Evolutionary conservation across 2,113 vertebrate species (phyloP).

Genomic region (Tylochromis polylepis): DNA sequence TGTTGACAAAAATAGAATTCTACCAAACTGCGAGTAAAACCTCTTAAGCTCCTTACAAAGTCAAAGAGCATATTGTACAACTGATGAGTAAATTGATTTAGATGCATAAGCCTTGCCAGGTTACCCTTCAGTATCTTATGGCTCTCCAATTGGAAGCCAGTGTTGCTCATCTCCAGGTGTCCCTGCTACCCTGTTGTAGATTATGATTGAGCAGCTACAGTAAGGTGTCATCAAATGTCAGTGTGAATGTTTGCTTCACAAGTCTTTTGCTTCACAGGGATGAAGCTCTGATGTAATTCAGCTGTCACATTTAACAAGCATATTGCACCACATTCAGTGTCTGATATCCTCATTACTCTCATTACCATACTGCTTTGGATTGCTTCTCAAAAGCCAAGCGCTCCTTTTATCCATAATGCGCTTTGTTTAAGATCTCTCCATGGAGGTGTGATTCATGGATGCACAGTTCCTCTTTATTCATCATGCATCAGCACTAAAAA

Average conservation of each 20-base stretch:
- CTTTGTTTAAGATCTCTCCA: conserved; percentile 52
- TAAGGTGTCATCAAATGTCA: background rate
- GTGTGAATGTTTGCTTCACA: background rate
- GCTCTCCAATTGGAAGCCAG: background rate
- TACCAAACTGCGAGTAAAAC: background rate
- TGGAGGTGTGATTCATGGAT: conserved; percentile 41
- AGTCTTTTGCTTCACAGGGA: background rate
- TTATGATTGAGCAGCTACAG: background rate
- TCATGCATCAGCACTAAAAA: background rate
- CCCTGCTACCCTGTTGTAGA: background rate
- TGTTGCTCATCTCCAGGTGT: background rate
- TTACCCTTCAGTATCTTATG: background rate
- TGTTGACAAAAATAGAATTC: background rate
- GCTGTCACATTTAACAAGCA: conserved; percentile 49
- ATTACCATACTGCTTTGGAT: conserved; percentile 49
- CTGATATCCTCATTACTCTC: conserved; percentile 56
- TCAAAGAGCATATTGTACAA: background rate
- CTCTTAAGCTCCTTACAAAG: background rate
- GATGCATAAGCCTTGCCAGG: background rate
- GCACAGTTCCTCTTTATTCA: conserved; percentile 24
- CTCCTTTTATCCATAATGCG: conserved; percentile 50
- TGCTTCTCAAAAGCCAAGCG: conserved; percentile 39
- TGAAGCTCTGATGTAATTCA: conserved; percentile 45
- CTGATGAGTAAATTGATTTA: background rate
- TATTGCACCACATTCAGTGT: conserved; percentile 18